A percentile compares a stretch with the other conserved stretches of the same genome.
These are phyloP conservation scores for Microcebus ravelobensis DNA, from an alignment of 2,113 vertebrate species.

Conservation along the genomic window DNA sequence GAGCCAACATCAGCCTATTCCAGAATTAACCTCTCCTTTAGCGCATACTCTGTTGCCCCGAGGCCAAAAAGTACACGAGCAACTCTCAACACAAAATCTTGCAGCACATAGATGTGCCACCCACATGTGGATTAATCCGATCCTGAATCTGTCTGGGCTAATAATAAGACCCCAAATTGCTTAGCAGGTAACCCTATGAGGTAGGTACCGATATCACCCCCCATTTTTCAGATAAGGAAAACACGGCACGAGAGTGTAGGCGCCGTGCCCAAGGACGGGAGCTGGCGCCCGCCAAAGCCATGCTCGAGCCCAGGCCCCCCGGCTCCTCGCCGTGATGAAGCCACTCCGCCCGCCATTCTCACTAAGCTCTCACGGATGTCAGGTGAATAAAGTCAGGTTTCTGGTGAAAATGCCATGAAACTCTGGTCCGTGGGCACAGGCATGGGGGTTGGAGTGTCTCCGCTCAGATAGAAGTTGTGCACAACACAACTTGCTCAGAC, in stretches of 20 bases:
- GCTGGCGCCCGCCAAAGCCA: background rate
- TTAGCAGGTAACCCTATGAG: background rate
- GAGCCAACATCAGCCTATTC: slow-evolving; percentile 5
- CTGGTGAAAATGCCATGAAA: background rate
- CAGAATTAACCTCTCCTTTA: slow-evolving; percentile 12
- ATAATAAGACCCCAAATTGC: background rate
- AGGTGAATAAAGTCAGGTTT: background rate
- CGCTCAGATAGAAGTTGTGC: background rate
- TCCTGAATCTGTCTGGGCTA: background rate
- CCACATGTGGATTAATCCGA: background rate
- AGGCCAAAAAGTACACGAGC: background rate
- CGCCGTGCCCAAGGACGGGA: background rate
- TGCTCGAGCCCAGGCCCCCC: background rate
- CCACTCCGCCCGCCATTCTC: background rate
- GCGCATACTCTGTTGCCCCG: background rate
- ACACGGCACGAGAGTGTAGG: background rate
- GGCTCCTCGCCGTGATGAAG: background rate
- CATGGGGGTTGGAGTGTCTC: background rate
- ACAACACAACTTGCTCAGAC: background rate
- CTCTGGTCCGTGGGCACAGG: accelerated
- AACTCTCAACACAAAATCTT: background rate
- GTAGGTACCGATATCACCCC: background rate
- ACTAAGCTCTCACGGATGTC: background rate
- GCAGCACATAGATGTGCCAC: background rate
- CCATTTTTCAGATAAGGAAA: background rate